Base-by-base conservation (phyloP, 2,888 invertebrate species). In the Tachina fera region DNA sequence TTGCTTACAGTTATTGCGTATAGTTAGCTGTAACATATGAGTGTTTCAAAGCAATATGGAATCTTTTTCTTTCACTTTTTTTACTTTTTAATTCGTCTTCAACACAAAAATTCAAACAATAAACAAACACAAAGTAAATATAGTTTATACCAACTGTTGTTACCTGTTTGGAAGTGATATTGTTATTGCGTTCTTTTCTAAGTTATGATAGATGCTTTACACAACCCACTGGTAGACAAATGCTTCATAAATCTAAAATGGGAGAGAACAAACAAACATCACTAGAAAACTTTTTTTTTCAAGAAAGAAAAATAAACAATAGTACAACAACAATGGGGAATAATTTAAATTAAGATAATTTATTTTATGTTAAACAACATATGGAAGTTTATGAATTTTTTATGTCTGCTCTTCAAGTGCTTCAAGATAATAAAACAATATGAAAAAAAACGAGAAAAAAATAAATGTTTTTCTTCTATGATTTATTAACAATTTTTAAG, bases 61-160 rank as follows among this genome's bases (percentile, higher is more conserved):
- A 31, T 47, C n/a, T 22, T 22, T 2, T 65, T 13, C 13, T 22
- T n/a, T 8, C 47, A 31, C 9, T 10, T 9, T 49, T 31, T 11
- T 10, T 53, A 4, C 10, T 43, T n/a, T 63, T 63, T 43, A 1
- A 8, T 63, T 56, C n/a, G 22, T 4, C 41, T 14, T n/a, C 43
- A 39, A 77, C 41, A 43, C 31, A 77, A 53, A n/a, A 13, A 47
- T 45, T 39, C 67, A 9, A 16, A 43, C n/a, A 31, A 49, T 16
- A 43, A n/a, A 41, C 41, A 19, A 61, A 39, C 58, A 63, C 14
- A 49, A 71, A 63, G 71, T 71, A 31, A 71, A 79, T 53, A 56
- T 63, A 43, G 63, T 70, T 68, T 58, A 78, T 58, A 70, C 60
- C 22, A 77, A 77, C 45, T 68, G 43, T 31, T 68, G 43, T 68